A percentile compares a stretch with the other conserved stretches of the same genome.
phyloP scores from a whole-genome alignment of 2,888 invertebrate genomes.

The Drosophila crucigera region DNA sequence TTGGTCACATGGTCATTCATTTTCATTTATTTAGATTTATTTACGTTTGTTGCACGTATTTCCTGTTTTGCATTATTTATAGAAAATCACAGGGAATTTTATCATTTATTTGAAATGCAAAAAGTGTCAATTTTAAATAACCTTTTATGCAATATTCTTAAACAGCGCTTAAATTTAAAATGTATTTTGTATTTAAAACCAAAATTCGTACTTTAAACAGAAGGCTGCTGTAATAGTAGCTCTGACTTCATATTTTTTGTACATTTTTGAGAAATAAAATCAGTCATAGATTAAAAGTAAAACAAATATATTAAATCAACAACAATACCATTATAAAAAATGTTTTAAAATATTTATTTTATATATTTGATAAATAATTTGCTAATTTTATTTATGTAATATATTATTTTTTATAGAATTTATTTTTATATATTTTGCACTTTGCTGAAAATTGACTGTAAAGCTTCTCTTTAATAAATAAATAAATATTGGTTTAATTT shows the following conservation, averaged over 20 bases:
- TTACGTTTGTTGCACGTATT: background rate
- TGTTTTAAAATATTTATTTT: too few relatives aligned
- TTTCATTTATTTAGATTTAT: background rate
- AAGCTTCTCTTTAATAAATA: too few relatives aligned
- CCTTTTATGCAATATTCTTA: background rate
- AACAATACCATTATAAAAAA: too few relatives aligned
- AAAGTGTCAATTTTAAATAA: background rate
- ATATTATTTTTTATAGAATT: background rate
- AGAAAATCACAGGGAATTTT: slow-evolving; percentile 1
- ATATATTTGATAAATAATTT: background rate
- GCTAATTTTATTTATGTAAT: background rate
- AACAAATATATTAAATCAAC: too few relatives aligned
- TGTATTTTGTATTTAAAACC: background rate
- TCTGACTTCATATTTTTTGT: background rate
- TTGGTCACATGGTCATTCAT: accelerated
- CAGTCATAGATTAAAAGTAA: accelerated
- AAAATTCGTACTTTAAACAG: background rate
- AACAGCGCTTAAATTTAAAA: background rate
- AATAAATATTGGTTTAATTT: background rate
- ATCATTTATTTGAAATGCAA: background rate
- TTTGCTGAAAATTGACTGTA: background rate
- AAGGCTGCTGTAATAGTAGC: too few relatives aligned
- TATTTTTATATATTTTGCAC: too few relatives aligned
- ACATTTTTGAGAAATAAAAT: background rate
- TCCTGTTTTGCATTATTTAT: slow-evolving; percentile 3